Evolutionary conservation across 2,113 vertebrate species (phyloP), one percentile per base, ranked within the genome.

Genomic region (Pterocles burchelli): DNA sequence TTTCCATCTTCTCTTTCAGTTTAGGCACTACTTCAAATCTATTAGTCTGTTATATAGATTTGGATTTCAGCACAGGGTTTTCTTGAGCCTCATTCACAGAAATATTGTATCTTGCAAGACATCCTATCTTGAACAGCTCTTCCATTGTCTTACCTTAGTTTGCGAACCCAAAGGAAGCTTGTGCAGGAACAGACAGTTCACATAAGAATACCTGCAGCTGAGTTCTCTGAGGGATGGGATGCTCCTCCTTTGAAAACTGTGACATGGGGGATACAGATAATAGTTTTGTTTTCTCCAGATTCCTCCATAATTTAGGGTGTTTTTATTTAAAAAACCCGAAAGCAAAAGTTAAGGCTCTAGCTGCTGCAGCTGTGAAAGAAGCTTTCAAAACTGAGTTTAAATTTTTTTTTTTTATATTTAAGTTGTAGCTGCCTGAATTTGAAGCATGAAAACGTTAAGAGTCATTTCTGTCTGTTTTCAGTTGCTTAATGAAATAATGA

Each of bases 401-500:
- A 89, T 93, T 33, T 41, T 41, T 41, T 41, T 13, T 41, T 41
- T 41, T 12, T 41, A 41, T 41, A 41, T 41, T 41, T 41, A 94
- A 89, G 41, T 86, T 92, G 77, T 74, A 94, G 92, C 76, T 90
- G 46, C 51, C 55, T 89, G 63, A 88, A 86, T 92, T 54, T 90
- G 83, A 89, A 89, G 48, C 61, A 71, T 94, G 81, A 92, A 88
- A 94, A 91, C 82, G 5, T 77, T 77, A 78, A 86, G 62, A 86
- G 52, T 63, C 45, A 59, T 75, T 89, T 83, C 58, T 89, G 70
- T 89, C 88, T 48, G 82, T 85, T 95, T 85, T 95, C 82, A 88
- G 55, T 82, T 80, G 59, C 75, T 89, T 92, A 94, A 92, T 92
- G 83, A 94, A 95, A 90, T 92, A 96, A 96, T 13, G 21, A 92